A percentile compares a stretch with the other conserved stretches of the same genome.
phyloP scores from a whole-genome alignment of 30 jellyfish, hydroid and myxozoan species.

The Nemopilema nomurai region DNA sequence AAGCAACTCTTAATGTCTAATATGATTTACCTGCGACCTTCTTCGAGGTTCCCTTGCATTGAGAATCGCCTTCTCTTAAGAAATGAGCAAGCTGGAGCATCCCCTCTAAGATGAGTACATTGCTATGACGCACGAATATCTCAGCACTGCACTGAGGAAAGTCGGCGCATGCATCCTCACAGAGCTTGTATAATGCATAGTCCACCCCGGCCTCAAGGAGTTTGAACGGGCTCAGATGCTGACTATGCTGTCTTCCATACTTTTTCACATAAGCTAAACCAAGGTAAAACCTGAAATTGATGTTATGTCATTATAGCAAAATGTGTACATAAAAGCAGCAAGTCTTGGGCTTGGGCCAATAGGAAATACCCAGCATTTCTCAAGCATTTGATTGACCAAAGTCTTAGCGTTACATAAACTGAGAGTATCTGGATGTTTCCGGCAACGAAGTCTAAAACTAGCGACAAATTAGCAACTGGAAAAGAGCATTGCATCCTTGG shows the following conservation, averaged over 20 bases:
- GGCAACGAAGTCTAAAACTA: too few relatives aligned
- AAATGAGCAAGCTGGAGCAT: conserved; percentile 59
- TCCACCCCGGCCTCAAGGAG: conserved; percentile 61
- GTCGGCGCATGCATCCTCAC: conserved; percentile 24
- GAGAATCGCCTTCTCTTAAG: conserved; percentile 13
- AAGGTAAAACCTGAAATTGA: conserved; percentile 62
- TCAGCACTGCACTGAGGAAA: conserved; percentile 44
- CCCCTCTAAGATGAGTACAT: conserved; percentile 58
- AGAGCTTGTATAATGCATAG: conserved; percentile 18
- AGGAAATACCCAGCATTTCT: conserved; percentile 1
- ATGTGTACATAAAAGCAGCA: background rate
- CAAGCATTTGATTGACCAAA: too few relatives aligned
- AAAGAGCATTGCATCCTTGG: too few relatives aligned
- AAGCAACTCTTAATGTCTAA: too few relatives aligned
- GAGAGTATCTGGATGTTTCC: too few relatives aligned
- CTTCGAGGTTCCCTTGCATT: background rate
- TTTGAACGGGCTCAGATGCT: conserved; percentile 1
- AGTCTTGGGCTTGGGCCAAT: background rate
- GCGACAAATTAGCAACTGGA: too few relatives aligned
- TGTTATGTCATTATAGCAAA: background rate
- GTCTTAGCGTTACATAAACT: too few relatives aligned
- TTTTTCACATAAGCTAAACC: conserved; percentile 58
- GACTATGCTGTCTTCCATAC: conserved; percentile 2
- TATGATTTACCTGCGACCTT: conserved; percentile 36
- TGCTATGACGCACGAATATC: conserved; percentile 50